A percentile compares a stretch with the other conserved stretches of the same genome.
These are phyloP conservation scores for Calephelis nemesis DNA, from an alignment of 1,140 invertebrate species.

Conservation along the genomic window DNA sequence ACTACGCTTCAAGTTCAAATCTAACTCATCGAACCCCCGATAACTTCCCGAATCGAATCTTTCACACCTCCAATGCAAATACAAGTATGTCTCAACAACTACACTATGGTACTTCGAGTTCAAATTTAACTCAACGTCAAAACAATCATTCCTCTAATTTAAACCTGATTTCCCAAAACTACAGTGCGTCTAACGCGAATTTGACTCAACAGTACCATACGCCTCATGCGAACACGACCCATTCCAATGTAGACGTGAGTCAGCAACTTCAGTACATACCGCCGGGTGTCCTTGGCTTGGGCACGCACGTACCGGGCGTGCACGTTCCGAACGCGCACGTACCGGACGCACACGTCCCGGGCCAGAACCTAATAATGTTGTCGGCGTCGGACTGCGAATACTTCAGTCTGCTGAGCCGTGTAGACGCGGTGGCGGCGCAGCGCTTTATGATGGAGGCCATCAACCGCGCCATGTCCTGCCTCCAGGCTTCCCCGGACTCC, in stretches of 20 bases:
- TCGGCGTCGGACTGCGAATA: constrained; percentile 42
- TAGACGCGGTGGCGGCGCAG: constrained; percentile 41
- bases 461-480: constrained; percentile 26
- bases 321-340: too few species aligned
- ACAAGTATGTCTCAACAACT: not conserved
- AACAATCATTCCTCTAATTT: not conserved
- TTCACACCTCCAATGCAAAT: not conserved
- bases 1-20: not conserved
- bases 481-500: constrained; percentile 7
- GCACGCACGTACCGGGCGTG: too few species aligned
- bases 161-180: too few species aligned
- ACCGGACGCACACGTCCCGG: not conserved
- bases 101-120: not conserved
- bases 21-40: not conserved
- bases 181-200: too few species aligned
- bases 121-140: not conserved
- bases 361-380: constrained; percentile 26
- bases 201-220: not conserved
- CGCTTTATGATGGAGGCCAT: constrained; percentile 43
- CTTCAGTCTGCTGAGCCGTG: constrained; percentile 38
- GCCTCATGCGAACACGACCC: not conserved
- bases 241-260: too few species aligned
- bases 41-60: not conserved
- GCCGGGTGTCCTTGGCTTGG: too few species aligned
- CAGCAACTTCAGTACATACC: too few species aligned